phyloP scores from a whole-genome alignment of 1,140 invertebrate genomes.

The Vanessa tameamea region DNA sequence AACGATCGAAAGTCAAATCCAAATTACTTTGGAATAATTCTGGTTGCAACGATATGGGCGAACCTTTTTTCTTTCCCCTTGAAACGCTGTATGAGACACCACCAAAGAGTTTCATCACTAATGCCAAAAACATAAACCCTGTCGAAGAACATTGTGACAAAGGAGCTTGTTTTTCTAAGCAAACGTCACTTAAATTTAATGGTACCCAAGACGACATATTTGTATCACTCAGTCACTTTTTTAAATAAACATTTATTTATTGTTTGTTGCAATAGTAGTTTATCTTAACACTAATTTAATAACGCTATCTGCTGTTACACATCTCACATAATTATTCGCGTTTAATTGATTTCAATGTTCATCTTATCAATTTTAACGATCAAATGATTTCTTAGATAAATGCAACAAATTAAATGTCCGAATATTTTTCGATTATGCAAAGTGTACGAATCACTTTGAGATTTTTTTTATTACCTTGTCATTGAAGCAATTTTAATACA shows the following conservation, averaged over 20 bases:
- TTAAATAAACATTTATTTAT: neutral
- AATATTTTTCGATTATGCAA: neutral
- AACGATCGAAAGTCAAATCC: neutral
- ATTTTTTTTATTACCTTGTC: neutral
- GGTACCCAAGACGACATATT: constrained; percentile 81
- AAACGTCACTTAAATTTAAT: constrained; percentile 80
- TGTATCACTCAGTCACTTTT: neutral
- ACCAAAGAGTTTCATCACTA: constrained; percentile 82
- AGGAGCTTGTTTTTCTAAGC: constrained; percentile 72
- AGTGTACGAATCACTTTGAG: no score
- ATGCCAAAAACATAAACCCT: constrained; percentile 81
- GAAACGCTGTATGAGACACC: constrained; percentile 61
- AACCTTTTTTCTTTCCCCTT: neutral
- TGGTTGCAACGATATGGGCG: neutral
- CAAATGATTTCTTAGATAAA: neutral
- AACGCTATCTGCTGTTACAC: no score
- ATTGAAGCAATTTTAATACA: neutral
- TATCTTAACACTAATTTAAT: no score
- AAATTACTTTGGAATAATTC: neutral
- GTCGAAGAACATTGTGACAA: constrained; percentile 81
- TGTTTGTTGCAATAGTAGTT: no score
- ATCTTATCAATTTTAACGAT: neutral
- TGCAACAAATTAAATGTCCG: neutral
- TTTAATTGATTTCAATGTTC: neutral
- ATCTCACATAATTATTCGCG: no score